phyloP scores from a whole-genome alignment of 2,113 vertebrate species.

The Actenoides hombroni region DNA sequence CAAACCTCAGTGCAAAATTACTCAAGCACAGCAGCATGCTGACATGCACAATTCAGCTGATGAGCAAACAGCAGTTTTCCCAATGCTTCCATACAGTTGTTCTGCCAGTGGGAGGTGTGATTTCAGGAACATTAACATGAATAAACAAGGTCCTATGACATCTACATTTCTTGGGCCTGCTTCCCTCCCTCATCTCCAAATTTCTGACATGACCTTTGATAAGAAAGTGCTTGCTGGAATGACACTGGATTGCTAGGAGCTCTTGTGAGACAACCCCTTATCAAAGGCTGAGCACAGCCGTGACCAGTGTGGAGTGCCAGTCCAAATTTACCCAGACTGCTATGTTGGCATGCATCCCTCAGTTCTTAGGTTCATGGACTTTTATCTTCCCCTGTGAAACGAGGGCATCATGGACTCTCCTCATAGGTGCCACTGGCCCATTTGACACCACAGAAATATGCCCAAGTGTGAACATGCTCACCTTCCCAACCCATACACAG shows the following conservation, averaged over 20 bases:
- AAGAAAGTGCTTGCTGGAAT: conserved; percentile 54
- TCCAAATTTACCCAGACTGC: conserved; percentile 65
- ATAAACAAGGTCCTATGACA: neutral
- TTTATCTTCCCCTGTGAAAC: conserved; percentile 39
- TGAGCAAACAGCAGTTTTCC: neutral
- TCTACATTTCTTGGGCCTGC: neutral
- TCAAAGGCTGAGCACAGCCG: conserved; percentile 10
- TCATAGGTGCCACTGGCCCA: neutral
- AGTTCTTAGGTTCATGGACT: conserved; percentile 33
- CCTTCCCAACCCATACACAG: neutral
- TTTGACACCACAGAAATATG: conserved; percentile 57
- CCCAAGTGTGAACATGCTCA: neutral
- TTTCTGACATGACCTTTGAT: conserved; percentile 67
- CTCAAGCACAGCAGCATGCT: neutral
- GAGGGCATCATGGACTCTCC: neutral
- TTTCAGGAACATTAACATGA: conserved; percentile 17
- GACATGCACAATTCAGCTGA: neutral
- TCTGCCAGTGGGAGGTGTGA: neutral
- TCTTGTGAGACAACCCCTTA: conserved; percentile 57
- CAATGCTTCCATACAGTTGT: neutral
- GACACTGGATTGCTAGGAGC: conserved; percentile 30
- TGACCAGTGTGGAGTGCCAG: conserved; percentile 39
- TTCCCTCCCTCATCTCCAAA: neutral
- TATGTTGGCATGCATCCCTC: conserved; percentile 54
- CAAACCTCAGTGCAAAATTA: neutral